Evolutionary conservation across 2,797 vertebrate species (phyloP), one percentile per base, ranked within the genome.

Genomic region (Chelon labrosus): DNA sequence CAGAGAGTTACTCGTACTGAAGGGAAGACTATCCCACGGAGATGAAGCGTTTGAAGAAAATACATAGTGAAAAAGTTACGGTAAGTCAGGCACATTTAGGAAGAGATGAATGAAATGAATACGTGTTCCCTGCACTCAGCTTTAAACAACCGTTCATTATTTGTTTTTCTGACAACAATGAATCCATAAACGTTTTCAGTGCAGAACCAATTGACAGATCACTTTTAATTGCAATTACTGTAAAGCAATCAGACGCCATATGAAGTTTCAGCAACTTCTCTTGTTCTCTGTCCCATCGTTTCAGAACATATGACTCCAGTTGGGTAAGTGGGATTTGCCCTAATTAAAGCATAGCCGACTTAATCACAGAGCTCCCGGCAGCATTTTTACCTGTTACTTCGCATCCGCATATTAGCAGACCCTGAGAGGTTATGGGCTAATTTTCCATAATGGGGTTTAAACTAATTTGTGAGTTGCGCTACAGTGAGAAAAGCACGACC

Each of bases 321-420:
- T 67, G 78, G 77, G 53, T 80, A 78, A 85, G 58, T 65, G 62
- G 80, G 68, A 87, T 83, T 87, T 79, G 42, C 61, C 59, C 67
- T 87, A 77, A 89, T 90, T 83, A 79, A 82, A 87, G 68, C 61
- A 55, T 53, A 75, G 82, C 53, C 0, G 13, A 82, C 72, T 82
- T 84, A 79, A 85, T 86, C 67, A 78, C 78, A 86, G 71, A 11
- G 50, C 57, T 77, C 68, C 71, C 25, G 5, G 84, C 66, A 72
- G 82, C 70, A 71, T 79, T 82, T 22, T 83, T 65, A 79, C 56
- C 20, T 73, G 79, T 75, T 80, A 85, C 80, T 85, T 71, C 69
- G 64, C 82, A 79, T 77, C 53, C 66, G 72, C 80, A 79, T 75
- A 77, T 86, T 71, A 74, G 37, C 63, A 79, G 13, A 55, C 46